phyloP scores from a whole-genome alignment of 2,797 vertebrate genomes.

The Taeniopygia guttata region DNA sequence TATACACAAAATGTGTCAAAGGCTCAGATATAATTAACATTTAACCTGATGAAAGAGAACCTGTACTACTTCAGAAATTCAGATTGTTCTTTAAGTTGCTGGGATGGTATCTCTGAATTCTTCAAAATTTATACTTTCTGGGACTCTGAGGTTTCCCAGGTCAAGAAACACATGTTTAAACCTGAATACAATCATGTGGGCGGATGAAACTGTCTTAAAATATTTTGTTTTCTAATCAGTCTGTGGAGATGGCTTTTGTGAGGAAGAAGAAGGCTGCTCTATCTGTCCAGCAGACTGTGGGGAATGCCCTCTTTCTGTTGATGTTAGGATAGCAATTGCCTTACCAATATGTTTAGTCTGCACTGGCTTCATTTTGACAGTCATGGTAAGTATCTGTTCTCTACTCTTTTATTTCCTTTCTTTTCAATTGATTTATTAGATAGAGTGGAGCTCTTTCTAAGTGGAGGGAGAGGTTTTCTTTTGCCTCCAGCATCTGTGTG shows the following conservation, averaged over 20 bases:
- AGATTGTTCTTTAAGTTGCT: not conserved
- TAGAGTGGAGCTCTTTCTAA: not conserved
- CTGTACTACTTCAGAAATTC: not conserved
- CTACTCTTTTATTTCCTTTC: not conserved
- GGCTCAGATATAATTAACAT: not conserved
- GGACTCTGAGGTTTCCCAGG: not conserved
- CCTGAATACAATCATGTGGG: not conserved
- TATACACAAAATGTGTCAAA: not conserved
- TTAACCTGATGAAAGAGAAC: not conserved
- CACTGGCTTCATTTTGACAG: slow-evolving; percentile 74
- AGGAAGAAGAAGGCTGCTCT: slow-evolving; percentile 80
- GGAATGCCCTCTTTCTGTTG: slow-evolving; percentile 76
- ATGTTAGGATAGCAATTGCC: slow-evolving; percentile 72
- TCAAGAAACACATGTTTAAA: not conserved
- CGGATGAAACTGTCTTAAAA: not conserved
- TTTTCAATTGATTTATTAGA: not conserved
- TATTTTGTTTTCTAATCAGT: slow-evolving; percentile 43
- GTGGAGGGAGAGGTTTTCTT: not conserved
- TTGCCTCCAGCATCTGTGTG: not conserved
- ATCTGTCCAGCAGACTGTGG: slow-evolving; percentile 83
- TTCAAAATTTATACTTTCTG: not conserved
- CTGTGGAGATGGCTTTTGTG: slow-evolving; percentile 81
- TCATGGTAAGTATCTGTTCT: slow-evolving; percentile 68
- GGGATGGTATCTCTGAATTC: not conserved
- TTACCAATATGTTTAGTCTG: slow-evolving; percentile 80